Conservation (phyloP, 2,797 vertebrate species). For the Zalophus californianus region DNA sequence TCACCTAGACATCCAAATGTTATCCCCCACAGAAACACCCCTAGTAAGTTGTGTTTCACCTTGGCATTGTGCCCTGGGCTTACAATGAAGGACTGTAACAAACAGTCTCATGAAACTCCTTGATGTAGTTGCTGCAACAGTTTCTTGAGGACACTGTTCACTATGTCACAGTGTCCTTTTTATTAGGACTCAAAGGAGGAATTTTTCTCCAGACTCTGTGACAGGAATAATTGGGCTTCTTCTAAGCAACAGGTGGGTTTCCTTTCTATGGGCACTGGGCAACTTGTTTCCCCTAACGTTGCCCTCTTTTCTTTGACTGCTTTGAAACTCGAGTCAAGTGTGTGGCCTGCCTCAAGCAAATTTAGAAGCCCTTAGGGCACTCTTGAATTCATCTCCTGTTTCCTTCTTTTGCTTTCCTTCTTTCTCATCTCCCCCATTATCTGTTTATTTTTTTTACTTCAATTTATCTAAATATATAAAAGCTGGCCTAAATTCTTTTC, state of each 20-base stretch:
- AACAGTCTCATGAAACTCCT: neutral
- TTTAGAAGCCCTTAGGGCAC: neutral
- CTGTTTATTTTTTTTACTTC: constrained; percentile 7
- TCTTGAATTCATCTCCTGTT: neutral
- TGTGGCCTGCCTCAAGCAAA: neutral
- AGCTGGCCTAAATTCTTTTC: neutral
- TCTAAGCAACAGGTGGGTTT: constrained; percentile 31
- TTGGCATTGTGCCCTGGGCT: neutral
- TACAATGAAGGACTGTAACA: neutral
- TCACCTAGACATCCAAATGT: neutral
- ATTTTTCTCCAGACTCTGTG: constrained; percentile 29
- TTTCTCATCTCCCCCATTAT: neutral
- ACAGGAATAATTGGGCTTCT: constrained; percentile 1
- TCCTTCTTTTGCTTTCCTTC: neutral
- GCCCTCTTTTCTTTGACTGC: neutral
- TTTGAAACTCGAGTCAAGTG: neutral
- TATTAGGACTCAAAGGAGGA: constrained; percentile 43
- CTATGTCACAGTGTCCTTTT: neutral
- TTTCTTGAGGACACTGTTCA: neutral
- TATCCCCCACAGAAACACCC: neutral
- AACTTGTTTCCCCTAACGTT: neutral
- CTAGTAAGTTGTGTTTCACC: neutral
- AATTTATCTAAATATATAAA: constrained; percentile 32
- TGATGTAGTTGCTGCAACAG: neutral
- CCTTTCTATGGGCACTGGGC: neutral